phyloP scores from a whole-genome alignment of 2,797 vertebrate genomes.

The Acanthiza pusilla region DNA sequence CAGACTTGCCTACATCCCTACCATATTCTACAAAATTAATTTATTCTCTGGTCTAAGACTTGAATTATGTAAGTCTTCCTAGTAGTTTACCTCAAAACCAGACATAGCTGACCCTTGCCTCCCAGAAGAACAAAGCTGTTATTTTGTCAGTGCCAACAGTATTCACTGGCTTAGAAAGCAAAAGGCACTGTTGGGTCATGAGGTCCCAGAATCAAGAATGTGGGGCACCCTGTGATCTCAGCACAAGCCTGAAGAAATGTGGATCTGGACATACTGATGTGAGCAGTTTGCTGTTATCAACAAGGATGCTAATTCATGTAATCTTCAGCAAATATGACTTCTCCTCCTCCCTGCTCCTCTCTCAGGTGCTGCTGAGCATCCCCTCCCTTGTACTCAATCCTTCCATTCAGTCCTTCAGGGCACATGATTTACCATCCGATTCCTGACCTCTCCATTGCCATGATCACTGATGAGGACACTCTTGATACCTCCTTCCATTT shows the following conservation, averaged over 20 bases:
- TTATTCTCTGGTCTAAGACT: background rate
- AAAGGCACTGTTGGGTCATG: background rate
- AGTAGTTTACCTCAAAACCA: background rate
- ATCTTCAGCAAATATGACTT: background rate
- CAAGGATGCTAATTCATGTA: background rate
- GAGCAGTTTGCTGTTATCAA: background rate
- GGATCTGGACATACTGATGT: background rate
- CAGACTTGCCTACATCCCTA: background rate
- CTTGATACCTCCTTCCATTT: background rate
- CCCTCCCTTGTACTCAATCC: background rate
- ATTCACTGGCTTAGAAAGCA: background rate
- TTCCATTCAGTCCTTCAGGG: background rate
- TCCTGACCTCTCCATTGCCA: background rate
- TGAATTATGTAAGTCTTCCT: background rate
- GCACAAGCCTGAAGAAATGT: background rate
- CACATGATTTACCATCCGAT: background rate
- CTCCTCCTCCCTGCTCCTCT: background rate
- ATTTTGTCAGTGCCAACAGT: background rate
- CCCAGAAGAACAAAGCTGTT: background rate
- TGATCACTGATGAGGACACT: background rate
- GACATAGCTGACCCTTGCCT: background rate
- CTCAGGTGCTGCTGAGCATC: background rate
- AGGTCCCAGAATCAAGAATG: background rate
- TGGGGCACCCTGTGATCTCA: background rate
- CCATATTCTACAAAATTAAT: background rate